A percentile compares a stretch with the other conserved stretches of the same genome.
Evolutionary conservation across 2,113 vertebrate genomes (phyloP).

Genomic region (Coptodon rendalli): DNA sequence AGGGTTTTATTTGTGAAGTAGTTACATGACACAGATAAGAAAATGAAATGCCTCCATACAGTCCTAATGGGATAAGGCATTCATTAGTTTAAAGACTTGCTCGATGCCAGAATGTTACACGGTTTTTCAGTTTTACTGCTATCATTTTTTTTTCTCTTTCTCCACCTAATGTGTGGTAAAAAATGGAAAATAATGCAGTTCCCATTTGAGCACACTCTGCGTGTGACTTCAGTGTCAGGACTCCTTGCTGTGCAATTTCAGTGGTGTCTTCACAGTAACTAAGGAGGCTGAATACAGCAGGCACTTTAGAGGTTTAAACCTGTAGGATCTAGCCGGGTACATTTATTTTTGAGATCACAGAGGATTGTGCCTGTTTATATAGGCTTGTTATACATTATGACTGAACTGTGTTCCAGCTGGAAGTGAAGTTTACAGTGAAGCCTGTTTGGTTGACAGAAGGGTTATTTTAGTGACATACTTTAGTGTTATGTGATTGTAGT

Average conservation of each 20-base stretch:
- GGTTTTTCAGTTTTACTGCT: not conserved
- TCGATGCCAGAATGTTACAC: not conserved
- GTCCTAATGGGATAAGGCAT: not conserved
- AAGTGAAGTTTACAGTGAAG: not conserved
- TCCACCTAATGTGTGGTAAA: not conserved
- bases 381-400: not conserved
- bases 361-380: not conserved
- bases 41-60: not conserved
- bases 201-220: not conserved
- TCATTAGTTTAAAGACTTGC: not conserved
- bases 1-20: not conserved
- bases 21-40: not conserved
- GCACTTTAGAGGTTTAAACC: not conserved
- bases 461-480: not conserved
- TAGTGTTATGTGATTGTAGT: not conserved
- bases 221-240: not conserved
- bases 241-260: not conserved
- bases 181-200: not conserved
- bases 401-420: not conserved
- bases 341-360: not conserved
- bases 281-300: not conserved
- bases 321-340: not conserved
- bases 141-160: not conserved
- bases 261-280: not conserved
- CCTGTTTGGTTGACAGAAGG: not conserved